Conservation (phyloP, 2,888 invertebrate species). For the Leptura quadrifasciata region DNA sequence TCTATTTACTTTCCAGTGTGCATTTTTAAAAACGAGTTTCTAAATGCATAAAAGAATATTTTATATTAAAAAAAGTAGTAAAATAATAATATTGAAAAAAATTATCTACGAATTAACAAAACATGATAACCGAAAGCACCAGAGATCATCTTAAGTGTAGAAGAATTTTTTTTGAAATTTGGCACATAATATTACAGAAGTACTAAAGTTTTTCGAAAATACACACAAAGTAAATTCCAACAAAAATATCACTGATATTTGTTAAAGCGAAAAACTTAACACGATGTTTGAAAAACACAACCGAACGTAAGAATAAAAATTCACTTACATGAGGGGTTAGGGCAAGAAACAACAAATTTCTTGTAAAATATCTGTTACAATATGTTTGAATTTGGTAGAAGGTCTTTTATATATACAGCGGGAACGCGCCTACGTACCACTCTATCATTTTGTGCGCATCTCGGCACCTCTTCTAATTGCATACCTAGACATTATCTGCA, state of each 20-base stretch:
- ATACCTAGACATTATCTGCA: conserved; percentile 37
- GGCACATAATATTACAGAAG: background rate
- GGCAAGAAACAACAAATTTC: conserved; percentile 44
- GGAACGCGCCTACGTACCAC: conserved; percentile 49
- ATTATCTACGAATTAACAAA: background rate
- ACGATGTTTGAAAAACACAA: background rate
- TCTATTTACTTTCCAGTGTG: background rate
- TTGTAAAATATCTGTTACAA: conserved; percentile 49
- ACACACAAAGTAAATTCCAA: conserved; percentile 9
- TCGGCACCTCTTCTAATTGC: conserved; percentile 21
- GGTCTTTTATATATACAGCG: conserved; percentile 50
- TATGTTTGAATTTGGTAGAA: conserved; percentile 47
- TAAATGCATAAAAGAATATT: background rate
- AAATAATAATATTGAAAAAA: background rate
- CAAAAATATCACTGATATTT: conserved; percentile 18
- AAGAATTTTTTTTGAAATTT: background rate
- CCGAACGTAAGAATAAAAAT: conserved; percentile 34
- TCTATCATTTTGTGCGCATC: conserved; percentile 23
- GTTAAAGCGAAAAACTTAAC: background rate
- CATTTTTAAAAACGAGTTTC: background rate
- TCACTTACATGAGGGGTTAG: conserved; percentile 48
- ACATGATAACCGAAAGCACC: background rate
- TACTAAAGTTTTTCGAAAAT: conserved; percentile 2
- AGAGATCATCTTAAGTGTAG: too few species aligned
- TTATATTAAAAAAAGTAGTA: background rate